These are phyloP conservation scores for Calidris pygmaea DNA, from an alignment of 2,113 vertebrate species.

Conservation along the genomic window DNA sequence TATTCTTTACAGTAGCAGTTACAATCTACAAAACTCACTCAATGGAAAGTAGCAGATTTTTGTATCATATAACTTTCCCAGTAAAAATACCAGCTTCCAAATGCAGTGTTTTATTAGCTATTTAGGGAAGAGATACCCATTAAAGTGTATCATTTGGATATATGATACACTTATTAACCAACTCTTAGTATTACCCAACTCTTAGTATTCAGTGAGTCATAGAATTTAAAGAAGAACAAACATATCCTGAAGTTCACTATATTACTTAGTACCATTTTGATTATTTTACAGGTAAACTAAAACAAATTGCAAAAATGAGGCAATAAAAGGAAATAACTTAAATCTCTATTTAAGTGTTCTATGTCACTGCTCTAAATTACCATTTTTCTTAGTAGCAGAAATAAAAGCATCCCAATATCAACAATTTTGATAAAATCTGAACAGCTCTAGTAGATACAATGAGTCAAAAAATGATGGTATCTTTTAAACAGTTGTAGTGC, in stretches of 20 bases:
- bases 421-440: constrained; percentile 10
- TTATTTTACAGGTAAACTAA: constrained; percentile 13
- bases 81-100: not conserved
- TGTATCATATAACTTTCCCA: not conserved
- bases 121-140: not conserved
- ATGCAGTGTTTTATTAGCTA: not conserved
- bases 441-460: not conserved
- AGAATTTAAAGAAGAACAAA: not conserved
- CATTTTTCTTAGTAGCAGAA: not conserved
- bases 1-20: not conserved
- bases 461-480: not conserved
- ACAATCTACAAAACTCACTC: not conserved
- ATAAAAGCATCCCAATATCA: not conserved
- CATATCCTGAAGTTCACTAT: not conserved
- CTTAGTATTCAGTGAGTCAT: not conserved
- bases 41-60: not conserved
- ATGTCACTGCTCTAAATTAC: not conserved
- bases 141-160: not conserved
- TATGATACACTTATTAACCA: too few species aligned
- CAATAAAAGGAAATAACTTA: too few species aligned
- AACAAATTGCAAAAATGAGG: not conserved
- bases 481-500: constrained; percentile 17
- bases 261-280: not conserved
- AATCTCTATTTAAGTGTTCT: too few species aligned
- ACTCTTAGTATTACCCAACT: too few species aligned